Evolutionary conservation across 92 coral and sea anemone genomes (phyloP), one percentile per base, ranked within the genome.

Genomic region (Epizoanthus fatuus): DNA sequence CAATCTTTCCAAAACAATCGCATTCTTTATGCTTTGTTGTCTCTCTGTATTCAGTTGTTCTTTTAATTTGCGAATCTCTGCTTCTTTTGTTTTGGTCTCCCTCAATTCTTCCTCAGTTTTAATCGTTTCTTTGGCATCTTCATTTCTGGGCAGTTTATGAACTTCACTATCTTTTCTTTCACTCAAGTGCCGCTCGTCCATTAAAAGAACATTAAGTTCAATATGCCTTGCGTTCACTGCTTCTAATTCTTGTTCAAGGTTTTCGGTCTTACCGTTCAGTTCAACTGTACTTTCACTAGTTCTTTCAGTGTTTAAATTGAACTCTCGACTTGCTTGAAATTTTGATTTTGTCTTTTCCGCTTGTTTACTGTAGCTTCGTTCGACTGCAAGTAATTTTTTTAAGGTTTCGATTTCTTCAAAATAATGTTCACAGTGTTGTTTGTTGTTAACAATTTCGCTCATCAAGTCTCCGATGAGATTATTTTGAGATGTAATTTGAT

Each of bases 371-470:
- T 88, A 93, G 45, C 90, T 84, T 68, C 94, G 76, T 72, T 93
- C 96, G 2, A 93, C 94, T 49, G 86, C 94, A 62, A 93, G 84
- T 80, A 93, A 68, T 58, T 80, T 89, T 70, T 93, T 93, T 37
- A 89, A 84, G 53, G 96, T 90, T 65, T 90, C 92, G 49, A 93
- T 83, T 82, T 93, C 94, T 63, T 93, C 94, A 13, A 74, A 86
- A 79, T 86, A 83, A 11, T 73, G 69, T 15, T 86, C 90, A 49
- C 88, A 80, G 4, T 86, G 90, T 47, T 81, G 87, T 55, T 70
- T 86, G 59, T 84, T 81, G 59, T 86, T 85, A 4, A 51, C 78
- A 15, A 74, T 81, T 54, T 86, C 85, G 42, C 60, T 81, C 83
- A 62, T 59, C 32, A 86, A 77, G 20, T 90, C 93, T 32, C 74